phyloP scores from a whole-genome alignment of 2,113 vertebrate species.

The Galbula dea region DNA sequence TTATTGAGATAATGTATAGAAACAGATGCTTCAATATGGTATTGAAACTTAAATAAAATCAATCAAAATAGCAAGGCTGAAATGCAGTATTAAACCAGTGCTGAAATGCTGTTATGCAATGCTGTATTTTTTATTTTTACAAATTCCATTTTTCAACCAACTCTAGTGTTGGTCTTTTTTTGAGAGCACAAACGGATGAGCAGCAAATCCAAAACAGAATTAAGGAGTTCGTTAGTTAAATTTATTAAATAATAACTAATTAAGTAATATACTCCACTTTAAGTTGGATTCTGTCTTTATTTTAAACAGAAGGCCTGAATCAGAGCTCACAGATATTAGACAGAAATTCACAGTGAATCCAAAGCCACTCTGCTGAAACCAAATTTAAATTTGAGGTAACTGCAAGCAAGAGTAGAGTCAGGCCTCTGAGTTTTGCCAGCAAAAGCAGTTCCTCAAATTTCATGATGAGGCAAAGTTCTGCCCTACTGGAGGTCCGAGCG shows the following conservation, averaged over 20 bases:
- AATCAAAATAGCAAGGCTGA: neutral
- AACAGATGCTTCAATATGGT: neutral
- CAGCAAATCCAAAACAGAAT: neutral
- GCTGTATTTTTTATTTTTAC: neutral
- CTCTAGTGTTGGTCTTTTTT: neutral
- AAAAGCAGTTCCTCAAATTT: neutral
- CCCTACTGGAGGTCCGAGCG: fast-evolving
- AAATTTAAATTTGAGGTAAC: neutral
- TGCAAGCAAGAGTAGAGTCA: neutral
- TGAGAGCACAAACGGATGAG: neutral
- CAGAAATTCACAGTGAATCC: neutral
- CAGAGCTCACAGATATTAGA: neutral
- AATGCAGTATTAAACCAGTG: neutral
- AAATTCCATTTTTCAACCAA: neutral
- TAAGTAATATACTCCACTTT: neutral
- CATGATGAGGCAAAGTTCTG: neutral
- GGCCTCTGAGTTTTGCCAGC: neutral
- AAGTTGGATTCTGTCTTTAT: neutral
- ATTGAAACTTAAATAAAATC: neutral
- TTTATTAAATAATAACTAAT: neutral
- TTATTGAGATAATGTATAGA: neutral
- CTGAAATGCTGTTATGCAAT: neutral
- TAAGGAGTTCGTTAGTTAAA: neutral
- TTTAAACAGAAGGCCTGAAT: neutral
- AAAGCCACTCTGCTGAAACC: neutral